phyloP scores from a whole-genome alignment of 1,140 invertebrate genomes.

The Telenomus remus region DNA sequence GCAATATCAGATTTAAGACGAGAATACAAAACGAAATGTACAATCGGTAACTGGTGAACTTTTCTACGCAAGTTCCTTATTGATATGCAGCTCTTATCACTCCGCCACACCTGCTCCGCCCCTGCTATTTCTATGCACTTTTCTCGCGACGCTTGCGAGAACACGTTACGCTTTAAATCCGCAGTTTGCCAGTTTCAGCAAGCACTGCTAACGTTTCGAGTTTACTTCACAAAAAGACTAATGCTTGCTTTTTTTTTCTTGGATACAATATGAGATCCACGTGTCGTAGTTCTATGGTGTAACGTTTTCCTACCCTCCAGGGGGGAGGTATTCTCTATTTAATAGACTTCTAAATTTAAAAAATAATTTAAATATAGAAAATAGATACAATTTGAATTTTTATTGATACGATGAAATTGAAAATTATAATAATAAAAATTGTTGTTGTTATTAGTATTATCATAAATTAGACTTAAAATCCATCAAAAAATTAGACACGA shows the following conservation, averaged over 20 bases:
- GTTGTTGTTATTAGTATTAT: too few species aligned
- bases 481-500: not conserved
- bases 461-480: too few species aligned
- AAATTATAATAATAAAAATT: too few species aligned
- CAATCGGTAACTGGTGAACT: conserved; percentile 30
- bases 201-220: conserved; percentile 29
- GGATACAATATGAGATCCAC: conserved; percentile 5
- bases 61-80: conserved; percentile 22
- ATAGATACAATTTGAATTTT: too few species aligned
- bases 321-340: not conserved
- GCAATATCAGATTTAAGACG: conserved; percentile 48
- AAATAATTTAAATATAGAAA: too few species aligned
- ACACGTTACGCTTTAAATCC: conserved; percentile 48
- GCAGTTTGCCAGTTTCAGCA: conserved; percentile 34
- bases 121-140: conserved; percentile 36
- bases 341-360: too few species aligned
- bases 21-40: conserved; percentile 53
- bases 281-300: not conserved
- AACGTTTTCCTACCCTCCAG: not conserved
- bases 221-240: conserved; percentile 7
- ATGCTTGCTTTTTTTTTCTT: not conserved
- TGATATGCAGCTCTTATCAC: conserved; percentile 52
- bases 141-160: conserved; percentile 21
- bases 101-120: conserved; percentile 25
- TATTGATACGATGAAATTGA: too few species aligned